Evolutionary conservation across 2,888 invertebrate genomes (phyloP).

Genomic region (Acleris emargana): DNA sequence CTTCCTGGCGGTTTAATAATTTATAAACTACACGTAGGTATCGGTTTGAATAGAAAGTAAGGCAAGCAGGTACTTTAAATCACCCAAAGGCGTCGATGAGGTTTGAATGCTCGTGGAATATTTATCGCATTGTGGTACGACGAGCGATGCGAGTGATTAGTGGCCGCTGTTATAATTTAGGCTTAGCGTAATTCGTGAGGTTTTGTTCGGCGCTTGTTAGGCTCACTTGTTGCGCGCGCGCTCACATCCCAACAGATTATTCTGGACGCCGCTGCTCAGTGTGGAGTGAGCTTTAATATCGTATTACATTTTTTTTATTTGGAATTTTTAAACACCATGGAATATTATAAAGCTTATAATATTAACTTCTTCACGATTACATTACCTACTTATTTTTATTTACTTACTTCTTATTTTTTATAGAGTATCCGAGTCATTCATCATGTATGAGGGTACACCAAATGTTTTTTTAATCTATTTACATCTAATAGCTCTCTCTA

Average conservation of each 20-base stretch:
- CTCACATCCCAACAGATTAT: conserved; percentile 60
- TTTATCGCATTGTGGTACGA: conserved; percentile 47
- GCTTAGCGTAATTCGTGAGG: conserved; percentile 68
- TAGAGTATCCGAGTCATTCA: background rate
- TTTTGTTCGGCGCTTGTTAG: conserved; percentile 77
- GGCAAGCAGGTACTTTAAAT: conserved; percentile 14
- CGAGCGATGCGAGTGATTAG: conserved; percentile 64
- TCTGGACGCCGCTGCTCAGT: conserved; percentile 39
- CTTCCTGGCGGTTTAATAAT: too few relatives aligned
- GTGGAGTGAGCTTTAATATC: conserved; percentile 48
- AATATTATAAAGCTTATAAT: too few relatives aligned
- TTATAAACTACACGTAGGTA: background rate
- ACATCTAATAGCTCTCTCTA: too few relatives aligned
- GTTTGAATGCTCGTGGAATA: conserved; percentile 49
- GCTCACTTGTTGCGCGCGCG: conserved; percentile 77
- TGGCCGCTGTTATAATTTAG: conserved; percentile 72
- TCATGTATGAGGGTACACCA: too few relatives aligned
- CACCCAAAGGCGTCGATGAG: conserved; percentile 40
- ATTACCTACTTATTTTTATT: too few relatives aligned
- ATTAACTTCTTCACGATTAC: too few relatives aligned
- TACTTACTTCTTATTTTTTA: too few relatives aligned
- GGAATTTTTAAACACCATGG: too few relatives aligned
- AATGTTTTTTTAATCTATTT: background rate
- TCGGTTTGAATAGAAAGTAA: conserved; percentile 24
- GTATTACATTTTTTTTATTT: too few relatives aligned